Evolutionary conservation across 2,888 invertebrate genomes (phyloP).

Genomic region (Sarcophaga carnaria): DNA sequence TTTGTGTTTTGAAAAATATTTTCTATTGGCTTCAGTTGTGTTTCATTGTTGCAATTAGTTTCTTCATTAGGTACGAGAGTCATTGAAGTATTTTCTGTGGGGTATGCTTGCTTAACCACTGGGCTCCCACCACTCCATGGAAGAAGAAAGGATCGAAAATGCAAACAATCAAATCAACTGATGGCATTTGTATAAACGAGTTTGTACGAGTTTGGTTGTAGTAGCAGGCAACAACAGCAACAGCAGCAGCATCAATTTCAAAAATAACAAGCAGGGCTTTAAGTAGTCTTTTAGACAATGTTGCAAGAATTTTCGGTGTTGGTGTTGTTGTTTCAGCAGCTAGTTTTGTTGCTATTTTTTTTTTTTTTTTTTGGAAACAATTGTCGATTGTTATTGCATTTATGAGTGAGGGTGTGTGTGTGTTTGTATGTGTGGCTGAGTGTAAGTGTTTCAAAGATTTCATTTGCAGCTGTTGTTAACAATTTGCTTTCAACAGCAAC

Average conservation of each 20-base stretch:
- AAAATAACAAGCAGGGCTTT: not conserved
- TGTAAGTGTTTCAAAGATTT: slow-evolving; percentile 39
- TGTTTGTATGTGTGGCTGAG: not conserved
- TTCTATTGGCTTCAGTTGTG: slow-evolving; percentile 50
- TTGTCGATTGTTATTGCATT: slow-evolving; percentile 31
- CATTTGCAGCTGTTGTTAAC: slow-evolving; percentile 51
- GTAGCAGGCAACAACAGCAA: not conserved
- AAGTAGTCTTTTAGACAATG: not conserved
- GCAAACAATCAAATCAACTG: not conserved
- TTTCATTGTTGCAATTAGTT: slow-evolving; percentile 57
- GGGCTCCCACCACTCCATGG: not conserved
- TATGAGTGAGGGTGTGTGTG: not conserved
- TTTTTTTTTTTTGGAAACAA: slow-evolving; percentile 40
- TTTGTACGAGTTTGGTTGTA: not conserved
- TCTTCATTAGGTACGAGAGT: slow-evolving; percentile 27
- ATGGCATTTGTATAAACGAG: not conserved
- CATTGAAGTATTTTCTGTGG: not conserved
- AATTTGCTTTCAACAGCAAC: slow-evolving; percentile 30
- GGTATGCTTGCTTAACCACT: not conserved
- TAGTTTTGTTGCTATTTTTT: slow-evolving; percentile 12
- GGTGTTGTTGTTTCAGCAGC: not conserved
- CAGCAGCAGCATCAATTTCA: not conserved
- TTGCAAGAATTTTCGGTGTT: not conserved
- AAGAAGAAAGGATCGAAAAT: not conserved
- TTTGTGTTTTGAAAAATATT: slow-evolving; percentile 41